Base-by-base conservation (phyloP, 2,797 vertebrate genomes). In the Xenops minutus region DNA sequence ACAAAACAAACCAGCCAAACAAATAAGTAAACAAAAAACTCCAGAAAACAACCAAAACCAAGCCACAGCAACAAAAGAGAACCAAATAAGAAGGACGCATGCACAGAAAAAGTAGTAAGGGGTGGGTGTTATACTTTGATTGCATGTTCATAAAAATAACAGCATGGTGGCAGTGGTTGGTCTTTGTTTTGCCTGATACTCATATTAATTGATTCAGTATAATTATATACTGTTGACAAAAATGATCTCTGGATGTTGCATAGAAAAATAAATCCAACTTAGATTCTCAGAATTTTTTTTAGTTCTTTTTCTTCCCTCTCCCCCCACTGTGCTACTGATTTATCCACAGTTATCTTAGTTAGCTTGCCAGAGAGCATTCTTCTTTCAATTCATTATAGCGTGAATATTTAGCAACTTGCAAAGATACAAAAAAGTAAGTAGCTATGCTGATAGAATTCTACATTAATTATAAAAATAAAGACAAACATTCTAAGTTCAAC, bases 201-300 rank as follows among this genome's bases (percentile, higher is more conserved):
- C 55, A n/a, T 69, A 64, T 68, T 91, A 96, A 58, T 81, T 87
- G 66, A 43, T 58, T 78, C 39, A 66, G 10, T 51, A 46, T 78
- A 82, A 94, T 89, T 85, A 89, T n/a, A 30, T 23, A 43, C 24
- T 48, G 44, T n/a, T 81, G 63, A 59, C 74, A 93, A 71, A 96
- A 94, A 43, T 30, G 4, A 54, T 88, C 37, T 89, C 48, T 84
- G 37, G 54, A 64, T 79, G 67, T 81, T 92, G 18, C 58, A 37
- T 89, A 61, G 52, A 84, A 94, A 96, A 96, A 39, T 12, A 80
- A 91, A 89, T 89, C 83, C 17, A 76, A 77, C 67, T 78, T n/a
- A 55, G 27, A 37, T 11, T 76, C 52, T 90, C 46, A 11, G 14
- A 55, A 5, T 21, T 46, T 3, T 86, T 88, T 69, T 14, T 20